A percentile compares a stretch with the other conserved stretches of the same genome.
These are phyloP conservation scores for Spermophilus dauricus DNA, from an alignment of 2,113 vertebrate species.

Conservation along the genomic window DNA sequence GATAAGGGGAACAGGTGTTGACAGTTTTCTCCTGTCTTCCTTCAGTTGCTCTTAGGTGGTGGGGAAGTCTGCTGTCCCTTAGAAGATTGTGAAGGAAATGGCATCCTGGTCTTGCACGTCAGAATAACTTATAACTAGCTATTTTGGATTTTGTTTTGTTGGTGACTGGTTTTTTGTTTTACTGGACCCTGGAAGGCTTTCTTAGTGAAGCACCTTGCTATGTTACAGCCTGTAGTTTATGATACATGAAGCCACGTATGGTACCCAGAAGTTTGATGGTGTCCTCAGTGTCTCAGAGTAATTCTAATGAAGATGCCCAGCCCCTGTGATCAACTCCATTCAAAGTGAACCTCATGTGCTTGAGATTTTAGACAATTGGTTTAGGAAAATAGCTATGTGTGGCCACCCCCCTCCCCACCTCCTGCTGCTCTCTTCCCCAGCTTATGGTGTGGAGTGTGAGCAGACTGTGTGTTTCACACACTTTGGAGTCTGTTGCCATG, in stretches of 20 bases:
- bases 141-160: background rate
- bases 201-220: background rate
- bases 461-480: constrained; percentile 87
- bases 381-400: constrained; percentile 87
- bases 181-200: background rate
- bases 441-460: constrained; percentile 80
- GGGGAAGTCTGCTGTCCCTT: background rate
- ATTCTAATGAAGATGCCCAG: background rate
- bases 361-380: constrained; percentile 86
- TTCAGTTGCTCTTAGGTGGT: background rate
- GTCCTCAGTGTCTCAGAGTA: background rate
- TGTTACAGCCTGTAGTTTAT: background rate
- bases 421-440: constrained; percentile 52
- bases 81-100: background rate
- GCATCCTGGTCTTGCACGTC: background rate
- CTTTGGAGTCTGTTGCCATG: constrained; percentile 92
- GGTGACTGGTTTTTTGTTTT: constrained; percentile 3
- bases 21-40: background rate
- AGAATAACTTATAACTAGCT: background rate
- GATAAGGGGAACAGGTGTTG: background rate
- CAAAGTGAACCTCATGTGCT: constrained; percentile 79
- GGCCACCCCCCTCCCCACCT: background rate
- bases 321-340: constrained; percentile 65
- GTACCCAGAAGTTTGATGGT: background rate
- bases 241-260: background rate